Evolutionary conservation across 2,113 vertebrate species (phyloP), one percentile per base, ranked within the genome.

Genomic region (Nipponia nippon): DNA sequence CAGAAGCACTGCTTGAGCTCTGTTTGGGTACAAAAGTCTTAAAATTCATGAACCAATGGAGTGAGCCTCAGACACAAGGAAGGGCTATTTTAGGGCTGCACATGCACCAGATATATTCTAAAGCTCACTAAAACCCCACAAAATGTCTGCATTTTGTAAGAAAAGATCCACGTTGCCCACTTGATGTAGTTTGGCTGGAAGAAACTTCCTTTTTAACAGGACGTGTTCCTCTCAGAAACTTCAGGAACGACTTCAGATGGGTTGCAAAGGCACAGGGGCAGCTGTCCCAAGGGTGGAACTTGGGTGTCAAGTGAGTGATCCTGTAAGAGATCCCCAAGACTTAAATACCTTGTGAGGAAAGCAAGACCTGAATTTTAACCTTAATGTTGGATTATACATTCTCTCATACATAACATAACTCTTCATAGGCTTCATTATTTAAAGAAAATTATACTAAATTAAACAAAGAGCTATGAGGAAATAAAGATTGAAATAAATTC

Each of bases 31-130:
- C 8, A 75, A 40, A 90, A 67, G 0, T 2, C 13, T 83, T 82
- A 49, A 78, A 82, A 76, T 16, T 70, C 20, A 22, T 0, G 1
- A 15, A 10, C 3, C 1, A 2, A 2, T 23, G 6, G 4, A 47
- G 4, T 46, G 11, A 58, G 26, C 2, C 32, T 34, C 49, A 83
- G 19, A 62, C 9, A 10, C 11, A 71, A 5, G 5, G 5, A 83
- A 83, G 13, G 80, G 19, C 0, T 38, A 19, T 65, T 91, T 83
- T 36, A 82, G 44, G 29, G 2, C 9, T 78, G 34, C 8, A 22
- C 25, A 26, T 20, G 5, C 15, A 75, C 32, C 26, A 42, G 8
- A n/a, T 26, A 9, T 36, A 21, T 65, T 82, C 22, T 61, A n/a
- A 78, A 50, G 19, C 2, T 58, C 5, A 6, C 27, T 75, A 30